Conservation (phyloP, 2,888 invertebrate genomes). For the Microctonus aethiopoides region DNA sequence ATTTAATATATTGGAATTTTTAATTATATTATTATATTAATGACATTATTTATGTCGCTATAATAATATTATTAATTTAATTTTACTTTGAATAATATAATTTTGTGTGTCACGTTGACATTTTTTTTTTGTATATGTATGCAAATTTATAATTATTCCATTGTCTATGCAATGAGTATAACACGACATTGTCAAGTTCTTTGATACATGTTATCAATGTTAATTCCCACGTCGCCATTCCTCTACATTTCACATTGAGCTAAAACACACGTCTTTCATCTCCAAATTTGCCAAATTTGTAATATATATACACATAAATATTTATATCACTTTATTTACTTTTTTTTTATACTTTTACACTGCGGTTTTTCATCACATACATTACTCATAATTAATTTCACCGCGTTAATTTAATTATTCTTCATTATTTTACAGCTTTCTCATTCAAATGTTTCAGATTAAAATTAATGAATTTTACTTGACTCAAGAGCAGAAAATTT, state of each 20-base stretch:
- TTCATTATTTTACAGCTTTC: no score
- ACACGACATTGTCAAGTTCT: neutral
- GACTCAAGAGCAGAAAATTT: neutral
- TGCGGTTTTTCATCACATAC: neutral
- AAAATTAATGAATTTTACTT: neutral
- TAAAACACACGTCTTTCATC: slow-evolving; percentile 1
- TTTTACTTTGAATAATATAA: neutral
- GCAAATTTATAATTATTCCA: neutral
- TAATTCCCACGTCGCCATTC: slow-evolving; percentile 12
- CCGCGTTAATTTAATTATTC: no score
- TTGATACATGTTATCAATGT: neutral
- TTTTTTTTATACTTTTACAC: neutral
- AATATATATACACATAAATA: neutral
- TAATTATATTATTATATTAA: neutral
- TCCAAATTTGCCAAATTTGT: no score
- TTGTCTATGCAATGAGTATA: neutral
- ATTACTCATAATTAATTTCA: no score
- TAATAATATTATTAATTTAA: slow-evolving; percentile 4
- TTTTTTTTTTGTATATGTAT: neutral
- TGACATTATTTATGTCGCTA: neutral
- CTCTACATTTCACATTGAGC: slow-evolving; percentile 9
- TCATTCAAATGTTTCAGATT: no score
- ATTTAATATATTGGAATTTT: neutral
- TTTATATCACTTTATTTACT: neutral
- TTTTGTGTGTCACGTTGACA: neutral